phyloP scores from a whole-genome alignment of 2,113 vertebrate genomes.

The Microcebus jonahi region DNA sequence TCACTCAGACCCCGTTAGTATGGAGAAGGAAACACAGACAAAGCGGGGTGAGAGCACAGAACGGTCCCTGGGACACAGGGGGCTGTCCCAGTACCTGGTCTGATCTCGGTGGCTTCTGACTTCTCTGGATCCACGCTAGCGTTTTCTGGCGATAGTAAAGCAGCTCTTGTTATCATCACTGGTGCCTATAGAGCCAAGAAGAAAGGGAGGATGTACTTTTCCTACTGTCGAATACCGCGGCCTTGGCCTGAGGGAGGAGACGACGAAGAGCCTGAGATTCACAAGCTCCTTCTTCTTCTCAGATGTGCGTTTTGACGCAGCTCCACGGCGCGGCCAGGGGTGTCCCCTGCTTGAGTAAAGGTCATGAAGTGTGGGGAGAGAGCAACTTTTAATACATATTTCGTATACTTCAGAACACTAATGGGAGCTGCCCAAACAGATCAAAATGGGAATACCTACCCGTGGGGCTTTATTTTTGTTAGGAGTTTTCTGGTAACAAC shows the following conservation, averaged over 20 bases:
- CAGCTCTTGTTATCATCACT: not conserved
- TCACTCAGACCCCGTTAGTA: not conserved
- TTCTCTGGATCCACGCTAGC: not conserved
- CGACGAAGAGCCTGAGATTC: not conserved
- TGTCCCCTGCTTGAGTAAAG: not conserved
- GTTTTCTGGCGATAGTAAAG: not conserved
- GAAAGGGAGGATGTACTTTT: not conserved
- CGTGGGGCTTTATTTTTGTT: not conserved
- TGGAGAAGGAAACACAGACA: not conserved
- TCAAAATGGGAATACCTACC: slow-evolving; percentile 3
- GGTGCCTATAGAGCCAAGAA: not conserved
- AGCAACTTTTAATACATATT: slow-evolving; percentile 40
- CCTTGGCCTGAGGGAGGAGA: not conserved
- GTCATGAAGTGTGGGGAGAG: not conserved
- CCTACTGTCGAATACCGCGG: not conserved
- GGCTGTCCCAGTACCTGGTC: fast-evolving
- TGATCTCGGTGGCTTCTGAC: not conserved
- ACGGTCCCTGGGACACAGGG: not conserved
- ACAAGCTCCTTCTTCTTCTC: not conserved
- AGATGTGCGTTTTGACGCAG: not conserved
- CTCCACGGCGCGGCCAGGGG: not conserved
- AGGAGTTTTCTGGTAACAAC: not conserved
- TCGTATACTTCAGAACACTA: slow-evolving; percentile 33
- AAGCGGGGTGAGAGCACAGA: not conserved
- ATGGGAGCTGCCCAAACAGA: slow-evolving; percentile 22